These are phyloP conservation scores for Caenorhabditis zanzibari DNA, from an alignment of 2,888 invertebrate species.

Conservation along the genomic window DNA sequence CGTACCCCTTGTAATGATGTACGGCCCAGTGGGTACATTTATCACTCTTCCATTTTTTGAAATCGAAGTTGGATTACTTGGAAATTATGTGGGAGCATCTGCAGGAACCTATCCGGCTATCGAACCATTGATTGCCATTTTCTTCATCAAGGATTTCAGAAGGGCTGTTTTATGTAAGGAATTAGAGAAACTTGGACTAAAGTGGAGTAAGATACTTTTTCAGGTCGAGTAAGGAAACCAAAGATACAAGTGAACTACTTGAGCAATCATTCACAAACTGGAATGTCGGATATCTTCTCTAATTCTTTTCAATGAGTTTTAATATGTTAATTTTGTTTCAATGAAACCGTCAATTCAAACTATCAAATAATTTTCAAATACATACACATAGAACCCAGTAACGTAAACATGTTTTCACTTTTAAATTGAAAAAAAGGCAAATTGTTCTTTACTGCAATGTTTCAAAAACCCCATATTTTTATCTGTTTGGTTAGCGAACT, in stretches of 20 bases:
- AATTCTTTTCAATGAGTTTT: not conserved
- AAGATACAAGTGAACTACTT: not conserved
- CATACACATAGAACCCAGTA: too few species aligned
- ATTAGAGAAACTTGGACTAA: not conserved
- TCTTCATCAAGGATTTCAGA: slow-evolving; percentile 40
- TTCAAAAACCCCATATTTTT: not conserved
- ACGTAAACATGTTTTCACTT: too few species aligned
- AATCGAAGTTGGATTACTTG: slow-evolving; percentile 10
- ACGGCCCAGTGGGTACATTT: slow-evolving; percentile 33
- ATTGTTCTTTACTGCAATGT: too few species aligned
- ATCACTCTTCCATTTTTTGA: slow-evolving; percentile 34
- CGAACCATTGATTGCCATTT: slow-evolving; percentile 41
- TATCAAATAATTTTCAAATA: too few species aligned
- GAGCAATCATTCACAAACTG: not conserved
- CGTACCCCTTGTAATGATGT: slow-evolving; percentile 43
- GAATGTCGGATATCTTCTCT: not conserved
- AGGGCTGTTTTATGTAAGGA: slow-evolving; percentile 23
- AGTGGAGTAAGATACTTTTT: not conserved
- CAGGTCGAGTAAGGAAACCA: not conserved
- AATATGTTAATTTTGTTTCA: not conserved
- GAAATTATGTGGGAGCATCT: slow-evolving; percentile 14
- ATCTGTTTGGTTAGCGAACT: too few species aligned
- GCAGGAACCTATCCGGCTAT: slow-evolving; percentile 22
- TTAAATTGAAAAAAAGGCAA: too few species aligned
- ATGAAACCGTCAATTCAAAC: too few species aligned